Conservation (phyloP, 1,140 invertebrate genomes). For the Musca domestica region DNA sequence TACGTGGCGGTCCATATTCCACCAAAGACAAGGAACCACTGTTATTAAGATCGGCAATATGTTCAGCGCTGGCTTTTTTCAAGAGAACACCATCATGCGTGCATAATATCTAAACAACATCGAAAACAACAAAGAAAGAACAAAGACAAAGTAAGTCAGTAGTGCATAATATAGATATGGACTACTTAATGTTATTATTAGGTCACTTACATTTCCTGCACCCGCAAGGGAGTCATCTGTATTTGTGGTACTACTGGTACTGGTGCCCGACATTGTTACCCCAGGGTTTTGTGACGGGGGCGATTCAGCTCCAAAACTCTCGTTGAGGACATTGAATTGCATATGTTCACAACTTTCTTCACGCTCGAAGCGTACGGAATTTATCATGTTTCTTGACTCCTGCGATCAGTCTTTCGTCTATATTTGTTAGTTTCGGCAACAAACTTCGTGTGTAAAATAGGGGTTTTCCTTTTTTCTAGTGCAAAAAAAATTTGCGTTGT, state of each 20-base stretch:
- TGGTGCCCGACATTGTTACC: conserved; percentile 31
- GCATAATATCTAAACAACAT: conserved; percentile 57
- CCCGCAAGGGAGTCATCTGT: conserved; percentile 4
- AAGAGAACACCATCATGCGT: conserved; percentile 65
- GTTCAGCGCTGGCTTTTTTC: conserved; percentile 58
- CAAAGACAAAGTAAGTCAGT: too few species aligned
- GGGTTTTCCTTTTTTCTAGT: background rate
- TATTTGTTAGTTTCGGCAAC: background rate
- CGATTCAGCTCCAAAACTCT: conserved; percentile 9
- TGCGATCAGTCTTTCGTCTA: background rate
- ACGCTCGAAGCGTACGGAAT: conserved; percentile 46
- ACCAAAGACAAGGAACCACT: conserved; percentile 63
- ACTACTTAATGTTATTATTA: background rate
- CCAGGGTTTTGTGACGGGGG: conserved; percentile 1
- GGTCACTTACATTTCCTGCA: conserved; percentile 4
- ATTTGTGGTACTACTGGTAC: background rate
- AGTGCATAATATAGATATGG: too few species aligned
- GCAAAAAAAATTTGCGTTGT: background rate
- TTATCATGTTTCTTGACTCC: conserved; percentile 33
- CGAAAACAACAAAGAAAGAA: background rate
- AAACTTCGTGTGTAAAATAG: background rate
- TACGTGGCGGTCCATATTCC: conserved; percentile 51
- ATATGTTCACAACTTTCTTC: conserved; percentile 33
- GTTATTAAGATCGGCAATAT: conserved; percentile 60
- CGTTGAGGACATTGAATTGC: conserved; percentile 37